Evolutionary conservation across 1,140 invertebrate genomes (phyloP).

Genomic region (Pseudomyrmex cubaensis): DNA sequence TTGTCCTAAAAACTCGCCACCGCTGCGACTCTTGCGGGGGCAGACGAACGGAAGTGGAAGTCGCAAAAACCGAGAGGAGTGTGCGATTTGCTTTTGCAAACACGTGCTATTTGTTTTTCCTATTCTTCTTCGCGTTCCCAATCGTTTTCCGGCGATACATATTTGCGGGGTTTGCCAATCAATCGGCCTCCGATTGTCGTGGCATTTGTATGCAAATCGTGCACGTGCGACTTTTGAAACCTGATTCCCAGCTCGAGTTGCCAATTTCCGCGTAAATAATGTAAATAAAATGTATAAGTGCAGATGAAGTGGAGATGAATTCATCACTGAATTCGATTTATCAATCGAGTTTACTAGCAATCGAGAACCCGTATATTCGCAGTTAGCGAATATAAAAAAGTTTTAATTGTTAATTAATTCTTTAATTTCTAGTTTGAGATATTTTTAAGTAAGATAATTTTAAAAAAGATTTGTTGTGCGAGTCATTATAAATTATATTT

Average conservation of each 20-base stretch:
- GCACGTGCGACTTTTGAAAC: not conserved
- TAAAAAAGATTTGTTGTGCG: too few relatives aligned
- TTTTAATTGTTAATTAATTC: too few relatives aligned
- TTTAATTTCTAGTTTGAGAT: too few relatives aligned
- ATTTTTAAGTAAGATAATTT: too few relatives aligned
- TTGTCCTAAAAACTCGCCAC: slow-evolving; percentile 3
- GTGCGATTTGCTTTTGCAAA: slow-evolving; percentile 24
- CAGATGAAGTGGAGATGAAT: too few relatives aligned
- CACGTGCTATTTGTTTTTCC: not conserved
- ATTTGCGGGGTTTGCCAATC: not conserved
- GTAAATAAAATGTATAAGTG: not conserved
- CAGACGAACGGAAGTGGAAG: not conserved
- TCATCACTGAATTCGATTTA: too few relatives aligned
- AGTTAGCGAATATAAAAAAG: too few relatives aligned
- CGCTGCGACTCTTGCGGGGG: not conserved
- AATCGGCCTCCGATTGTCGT: not conserved
- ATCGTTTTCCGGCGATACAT: not conserved
- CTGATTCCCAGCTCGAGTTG: not conserved
- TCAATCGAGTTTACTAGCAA: too few relatives aligned
- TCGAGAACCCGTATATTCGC: too few relatives aligned
- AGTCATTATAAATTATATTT: too few relatives aligned
- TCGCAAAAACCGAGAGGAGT: slow-evolving; percentile 25
- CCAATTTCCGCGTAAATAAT: not conserved
- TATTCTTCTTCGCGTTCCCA: not conserved
- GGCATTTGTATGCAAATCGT: slow-evolving; percentile 16